Base-by-base conservation (phyloP, 2,113 vertebrate species). In the Alaudala cheleensis region DNA sequence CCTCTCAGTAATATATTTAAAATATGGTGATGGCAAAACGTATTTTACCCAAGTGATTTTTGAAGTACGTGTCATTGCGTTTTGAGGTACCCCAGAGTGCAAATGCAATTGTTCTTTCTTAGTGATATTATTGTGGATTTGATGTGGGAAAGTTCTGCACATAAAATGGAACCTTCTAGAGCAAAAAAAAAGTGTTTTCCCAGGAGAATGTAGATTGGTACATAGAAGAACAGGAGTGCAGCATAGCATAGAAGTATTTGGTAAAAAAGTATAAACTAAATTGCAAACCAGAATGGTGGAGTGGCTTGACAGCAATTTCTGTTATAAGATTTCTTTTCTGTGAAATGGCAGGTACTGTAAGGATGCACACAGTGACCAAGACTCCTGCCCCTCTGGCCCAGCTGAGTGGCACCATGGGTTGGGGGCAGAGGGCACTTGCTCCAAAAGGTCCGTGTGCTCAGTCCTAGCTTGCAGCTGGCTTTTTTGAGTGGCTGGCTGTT, bases 161-260 rank as follows among this genome's bases (percentile, higher is more conserved):
- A 12, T 45, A 40, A 23, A 50, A 34, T 28, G 26, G 29, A 60
- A 53, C 9, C 16, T 44, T 57, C 7, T 76, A 42, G 40, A 56
- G 42, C 17, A 21, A 2, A 71, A n/a, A n/a, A 10, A 3, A 44
- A 0, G 0, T 21, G 6, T 61, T 65, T 87, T 58, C 5, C 6
- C 16, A 23, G 16, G 9, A 28, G 8, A 69, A 9, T 73, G 54
- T 25, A 69, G 39, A 14, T 18, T 79, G 24, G 8, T 72, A 58
- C 33, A 22, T 84, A 12, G 33, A 85, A 57, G 60, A 79, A 26
- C 11, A 74, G 18, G 61, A 64, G 21, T 0, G 4, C 12, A 39
- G 5, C 3, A 12, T 40, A 37, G 24, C 50, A 49, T 60, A 33
- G 53, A 54, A n/a, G 2, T 22, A 22, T 40, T 69, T 45, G 65